Conservation (phyloP, 2,888 invertebrate genomes). For the Xanthia icteritia region DNA sequence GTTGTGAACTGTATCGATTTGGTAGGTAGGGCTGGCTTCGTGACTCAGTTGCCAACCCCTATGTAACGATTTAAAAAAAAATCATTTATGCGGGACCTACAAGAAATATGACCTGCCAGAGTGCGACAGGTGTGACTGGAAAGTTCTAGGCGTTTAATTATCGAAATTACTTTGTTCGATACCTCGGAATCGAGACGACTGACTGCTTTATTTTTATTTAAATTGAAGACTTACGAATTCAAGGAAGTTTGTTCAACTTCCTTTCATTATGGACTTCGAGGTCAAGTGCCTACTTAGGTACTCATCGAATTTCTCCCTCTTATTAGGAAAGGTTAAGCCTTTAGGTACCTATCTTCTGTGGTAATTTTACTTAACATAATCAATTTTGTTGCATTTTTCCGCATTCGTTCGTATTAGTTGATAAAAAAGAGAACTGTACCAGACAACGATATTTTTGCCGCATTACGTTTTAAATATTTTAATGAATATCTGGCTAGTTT, state of each 20-base stretch:
- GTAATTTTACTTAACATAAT: not conserved
- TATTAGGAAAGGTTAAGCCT: not conserved
- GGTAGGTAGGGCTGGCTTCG: slow-evolving; percentile 26
- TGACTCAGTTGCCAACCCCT: slow-evolving; percentile 51
- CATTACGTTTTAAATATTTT: not conserved
- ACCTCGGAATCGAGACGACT: not conserved
- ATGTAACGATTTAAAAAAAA: slow-evolving; percentile 37
- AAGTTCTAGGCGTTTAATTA: slow-evolving; percentile 11
- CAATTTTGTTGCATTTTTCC: not conserved
- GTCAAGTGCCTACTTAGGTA: not conserved
- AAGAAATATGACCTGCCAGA: slow-evolving; percentile 13
- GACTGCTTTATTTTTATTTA: not conserved
- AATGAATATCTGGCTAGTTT: not conserved
- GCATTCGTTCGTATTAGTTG: not conserved
- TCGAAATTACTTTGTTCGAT: slow-evolving; percentile 6
- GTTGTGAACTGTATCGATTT: slow-evolving; percentile 60
- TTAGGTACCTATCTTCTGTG: not conserved
- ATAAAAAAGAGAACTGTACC: slow-evolving; percentile 14
- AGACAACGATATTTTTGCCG: slow-evolving; percentile 11
- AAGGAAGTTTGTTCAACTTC: slow-evolving; percentile 13
- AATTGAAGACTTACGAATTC: slow-evolving; percentile 10
- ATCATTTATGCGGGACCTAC: slow-evolving; percentile 54
- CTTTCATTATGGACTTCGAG: not conserved
- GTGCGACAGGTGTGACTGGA: slow-evolving; percentile 15
- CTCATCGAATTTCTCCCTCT: not conserved